phyloP scores from a whole-genome alignment of 2,888 invertebrate species.

The Calameuta idolon region DNA sequence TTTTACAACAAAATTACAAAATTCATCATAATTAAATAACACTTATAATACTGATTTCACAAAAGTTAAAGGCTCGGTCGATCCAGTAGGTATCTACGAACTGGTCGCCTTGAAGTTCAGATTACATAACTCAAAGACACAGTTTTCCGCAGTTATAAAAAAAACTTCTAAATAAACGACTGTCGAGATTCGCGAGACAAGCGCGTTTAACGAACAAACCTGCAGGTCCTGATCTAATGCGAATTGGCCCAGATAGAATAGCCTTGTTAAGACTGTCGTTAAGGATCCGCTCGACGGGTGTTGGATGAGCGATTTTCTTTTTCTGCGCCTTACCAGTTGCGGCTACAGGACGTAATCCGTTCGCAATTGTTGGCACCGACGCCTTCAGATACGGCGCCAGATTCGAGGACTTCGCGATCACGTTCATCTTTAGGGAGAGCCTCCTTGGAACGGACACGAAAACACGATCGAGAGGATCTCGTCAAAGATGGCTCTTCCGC shows the following conservation, averaged over 20 bases:
- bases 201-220: slow-evolving; percentile 66
- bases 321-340: slow-evolving; percentile 70
- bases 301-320: slow-evolving; percentile 60
- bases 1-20: slow-evolving; percentile 20
- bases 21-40: too few relatives aligned
- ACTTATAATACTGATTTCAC: too few relatives aligned
- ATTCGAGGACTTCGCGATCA: slow-evolving; percentile 75
- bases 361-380: slow-evolving; percentile 76
- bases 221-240: slow-evolving; percentile 72
- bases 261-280: slow-evolving; percentile 72
- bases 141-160: slow-evolving; percentile 12
- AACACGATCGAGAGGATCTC: too few relatives aligned
- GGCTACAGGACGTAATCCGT: slow-evolving; percentile 73
- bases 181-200: too few relatives aligned
- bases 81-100: slow-evolving; percentile 26
- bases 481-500: background rate
- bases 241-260: slow-evolving; percentile 73
- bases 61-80: slow-evolving; percentile 14
- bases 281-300: slow-evolving; percentile 69
- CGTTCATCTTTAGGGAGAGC: slow-evolving; percentile 73
- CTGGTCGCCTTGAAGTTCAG: slow-evolving; percentile 20
- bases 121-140: slow-evolving; percentile 37
- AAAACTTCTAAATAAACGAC: background rate
- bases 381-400: slow-evolving; percentile 78
- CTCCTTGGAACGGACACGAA: slow-evolving; percentile 3